Evolutionary conservation across 2,888 invertebrate genomes (phyloP).

Genomic region (Tinea trinotella): DNA sequence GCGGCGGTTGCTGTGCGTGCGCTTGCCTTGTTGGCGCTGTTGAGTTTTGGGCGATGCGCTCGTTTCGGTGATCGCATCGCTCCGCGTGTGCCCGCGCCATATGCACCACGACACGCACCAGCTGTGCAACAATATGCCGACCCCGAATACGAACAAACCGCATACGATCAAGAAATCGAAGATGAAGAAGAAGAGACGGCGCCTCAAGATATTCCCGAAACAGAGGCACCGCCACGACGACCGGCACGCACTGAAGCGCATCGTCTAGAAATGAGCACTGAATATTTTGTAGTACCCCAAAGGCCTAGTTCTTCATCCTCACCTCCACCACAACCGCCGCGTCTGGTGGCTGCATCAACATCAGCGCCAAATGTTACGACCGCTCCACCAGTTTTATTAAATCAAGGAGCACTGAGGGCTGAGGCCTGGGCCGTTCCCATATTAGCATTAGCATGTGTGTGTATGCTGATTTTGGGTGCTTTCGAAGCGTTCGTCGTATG

Average conservation of each 20-base stretch:
- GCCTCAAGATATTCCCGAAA: conserved; percentile 33
- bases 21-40: conserved; percentile 44
- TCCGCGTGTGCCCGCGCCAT: conserved; percentile 34
- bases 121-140: conserved; percentile 35
- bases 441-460: conserved; percentile 85
- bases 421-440: conserved; percentile 95
- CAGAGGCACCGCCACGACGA: conserved; percentile 45
- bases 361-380: conserved; percentile 34
- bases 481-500: conserved; percentile 93
- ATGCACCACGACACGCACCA: conserved; percentile 49
- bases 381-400: conserved; percentile 37
- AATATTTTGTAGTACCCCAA: conserved; percentile 84
- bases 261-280: conserved; percentile 86
- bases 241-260: conserved; percentile 48
- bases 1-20: conserved; percentile 45
- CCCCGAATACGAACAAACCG: conserved; percentile 46
- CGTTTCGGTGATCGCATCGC: conserved; percentile 59
- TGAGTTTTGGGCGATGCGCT: conserved; percentile 35
- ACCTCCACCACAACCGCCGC: conserved; percentile 38
- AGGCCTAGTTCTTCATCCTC: conserved; percentile 46
- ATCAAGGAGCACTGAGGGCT: conserved; percentile 68
- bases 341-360: conserved; percentile 38
- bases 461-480: conserved; percentile 87
- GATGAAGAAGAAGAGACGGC: conserved; percentile 6
- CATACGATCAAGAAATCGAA: conserved; percentile 38